These are phyloP conservation scores for Stegostoma tigrinum DNA, from an alignment of 2,113 vertebrate species.

Conservation along the genomic window DNA sequence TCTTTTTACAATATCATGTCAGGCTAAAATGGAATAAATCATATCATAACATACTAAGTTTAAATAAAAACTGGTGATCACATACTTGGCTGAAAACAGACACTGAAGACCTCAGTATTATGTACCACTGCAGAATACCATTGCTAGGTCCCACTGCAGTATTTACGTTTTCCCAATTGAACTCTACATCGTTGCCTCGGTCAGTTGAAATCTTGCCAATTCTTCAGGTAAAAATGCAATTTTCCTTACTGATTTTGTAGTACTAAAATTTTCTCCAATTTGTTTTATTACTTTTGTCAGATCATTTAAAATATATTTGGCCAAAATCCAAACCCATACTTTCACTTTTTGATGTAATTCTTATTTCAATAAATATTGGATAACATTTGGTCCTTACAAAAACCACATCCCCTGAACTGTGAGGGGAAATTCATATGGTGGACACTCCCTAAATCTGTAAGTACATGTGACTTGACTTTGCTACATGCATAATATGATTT, in stretches of 20 bases:
- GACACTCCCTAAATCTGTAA: background rate
- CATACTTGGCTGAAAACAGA: background rate
- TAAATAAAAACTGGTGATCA: background rate
- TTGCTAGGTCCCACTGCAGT: background rate
- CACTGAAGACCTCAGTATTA: background rate
- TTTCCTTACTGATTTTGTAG: background rate
- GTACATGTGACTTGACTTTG: background rate
- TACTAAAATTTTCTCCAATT: background rate
- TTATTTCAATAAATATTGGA: conserved; percentile 15
- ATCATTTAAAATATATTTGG: background rate
- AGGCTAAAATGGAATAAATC: background rate
- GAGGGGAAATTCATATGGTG: conserved; percentile 1
- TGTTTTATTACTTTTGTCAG: background rate
- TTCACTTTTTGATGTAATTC: background rate
- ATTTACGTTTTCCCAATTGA: background rate
- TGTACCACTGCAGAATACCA: background rate
- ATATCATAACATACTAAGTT: background rate
- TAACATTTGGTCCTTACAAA: background rate
- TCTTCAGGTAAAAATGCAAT: background rate
- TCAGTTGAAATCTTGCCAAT: background rate
- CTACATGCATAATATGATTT: conserved; percentile 10
- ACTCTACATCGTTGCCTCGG: background rate
- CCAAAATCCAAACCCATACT: background rate
- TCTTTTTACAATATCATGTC: background rate
- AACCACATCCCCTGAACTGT: background rate